Evolutionary conservation across 2,888 invertebrate species (phyloP), one percentile per base, ranked within the genome.

Genomic region (Brachylomia viminalis): DNA sequence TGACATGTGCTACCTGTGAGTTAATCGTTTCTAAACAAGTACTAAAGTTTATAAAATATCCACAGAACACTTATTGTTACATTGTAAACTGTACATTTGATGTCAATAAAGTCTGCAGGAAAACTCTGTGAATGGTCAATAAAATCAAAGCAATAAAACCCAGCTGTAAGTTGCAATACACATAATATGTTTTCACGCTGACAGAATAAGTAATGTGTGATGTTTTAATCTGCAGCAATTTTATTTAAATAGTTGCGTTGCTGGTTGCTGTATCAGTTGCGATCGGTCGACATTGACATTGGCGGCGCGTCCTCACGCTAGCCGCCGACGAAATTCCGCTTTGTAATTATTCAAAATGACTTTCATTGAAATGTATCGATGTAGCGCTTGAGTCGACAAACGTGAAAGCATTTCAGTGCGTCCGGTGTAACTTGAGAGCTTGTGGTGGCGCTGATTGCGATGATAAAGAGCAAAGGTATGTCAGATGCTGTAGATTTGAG

Each of bases 301-400:
- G 94, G 89, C 76, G 76, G 82, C 88, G 92, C 94, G 90, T 93
- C 88, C 91, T 92, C 95, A 95, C 94, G 95, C 94, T 80, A 94
- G 82, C 79, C 77, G 54, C 15, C 75, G 80, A 81, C 90, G 87
- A 94, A 93, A 94, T 91, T 92, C 90, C 89, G 86, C 90, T 92
- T 92, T 92, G 91, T 92, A 92, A 93, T 93, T 94, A 93, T 93
- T 94, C 92, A 91, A 93, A 93, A 94, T 92, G 91, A 94, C 95
- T 94, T 95, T 95, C 93, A 92, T 92, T 94, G 92, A 91, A 92
- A 89, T 89, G 88, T 89, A 88, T 78, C 81, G 83, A 86, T 67
- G 78, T 78, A 72, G 75, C 79, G 71, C 58, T 68, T 52, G 67
- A 64, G 52, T 38, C 52, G 42, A 69, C 73, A 70, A 72, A 76